Evolutionary conservation across 2,888 invertebrate species (phyloP), one percentile per base, ranked within the genome.

Genomic region (Euzophera pinguis): DNA sequence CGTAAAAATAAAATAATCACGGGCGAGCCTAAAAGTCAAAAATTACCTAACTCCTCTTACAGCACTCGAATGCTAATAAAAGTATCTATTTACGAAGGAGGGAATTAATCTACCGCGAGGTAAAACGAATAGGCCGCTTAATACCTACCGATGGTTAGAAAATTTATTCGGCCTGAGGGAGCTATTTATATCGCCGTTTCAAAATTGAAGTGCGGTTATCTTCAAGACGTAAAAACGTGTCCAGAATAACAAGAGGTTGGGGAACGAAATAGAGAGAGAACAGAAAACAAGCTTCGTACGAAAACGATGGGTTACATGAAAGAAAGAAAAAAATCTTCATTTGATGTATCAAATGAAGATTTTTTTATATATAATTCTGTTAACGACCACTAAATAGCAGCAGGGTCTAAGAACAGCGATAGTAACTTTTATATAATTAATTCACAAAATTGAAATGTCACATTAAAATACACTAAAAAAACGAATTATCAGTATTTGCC

Each of bases 151-250:
- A 78, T 75, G 78, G 79, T 75, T 86, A 84, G 85, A 79, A 86
- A 87, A 88, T 85, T 82, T 86, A 88, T 88, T 81, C 75, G 75
- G 69, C 86, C 86, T 70, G 56, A 59, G 87, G 86, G 88, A 75
- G 78, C 84, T 84, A 85, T 88, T 87, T 86, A 87, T 85, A 85
- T 80, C 78, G 76, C 72, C 81, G 81, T 81, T 84, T 81, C 85
- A 84, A 87, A 88, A 88, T 87, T 88, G 87, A 88, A 85, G 78
- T 78, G 82, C 81, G 86, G 87, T 86, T 88, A 88, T 88, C 87
- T 83, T 67, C 55, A 71, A 79, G 84, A 83, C 81, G 79, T 77
- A 75, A 75, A 71, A 73, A 84, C 87, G 87, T 81, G 88, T 73
- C 67, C 67, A 61, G 87, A 85, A 85, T 87, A 79, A 77, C 71